Evolutionary conservation across 2,888 invertebrate genomes (phyloP), one percentile per base, ranked within the genome.

Genomic region (Andrena hattorfiana): DNA sequence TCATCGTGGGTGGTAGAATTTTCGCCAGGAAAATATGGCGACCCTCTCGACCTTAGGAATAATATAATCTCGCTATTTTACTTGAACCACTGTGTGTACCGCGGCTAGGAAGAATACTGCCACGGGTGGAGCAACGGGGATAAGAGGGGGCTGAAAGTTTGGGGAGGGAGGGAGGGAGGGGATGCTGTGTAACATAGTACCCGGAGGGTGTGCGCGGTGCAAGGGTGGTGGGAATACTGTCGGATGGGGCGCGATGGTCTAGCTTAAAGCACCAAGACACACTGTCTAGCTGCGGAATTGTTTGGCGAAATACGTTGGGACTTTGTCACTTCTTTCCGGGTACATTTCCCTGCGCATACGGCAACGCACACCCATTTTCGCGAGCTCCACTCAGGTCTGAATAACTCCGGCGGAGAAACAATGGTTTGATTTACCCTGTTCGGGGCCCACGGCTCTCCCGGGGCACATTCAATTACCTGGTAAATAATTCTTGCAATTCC

Each of bases 11-110:
- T 81, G 64, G 81, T 75, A 76, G 60, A 90, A 87, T 90, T 87
- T 85, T 82, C 75, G 72, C 67, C 56, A 73, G 76, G 73, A 77
- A 91, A 89, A 89, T 89, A 89, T 88, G 85, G 85, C 85, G 83
- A 84, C 83, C 84, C 81, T 82, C 78, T 84, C 87, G 84, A 89
- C 86, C 83, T 85, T 86, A 78, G 85, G 81, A 90, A 91, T 89
- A 90, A 89, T 90, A 91, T 91, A 90, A 92, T 90, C 89, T 89
- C 84, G 88, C 89, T 90, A 89, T 90, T 90, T 90, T 88, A 89
- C 85, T 89, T 83, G 82, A 87, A 87, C 85, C 81, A 87, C 88
- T 85, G 78, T 82, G 84, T 70, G 75, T 64, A 73, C 66, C 64
- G 56, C 66, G 73, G 56, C 20, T 66, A 69, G 82, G 64, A 81